Conservation (phyloP, 2,113 vertebrate species). For the Psilopogon haemacephalus region DNA sequence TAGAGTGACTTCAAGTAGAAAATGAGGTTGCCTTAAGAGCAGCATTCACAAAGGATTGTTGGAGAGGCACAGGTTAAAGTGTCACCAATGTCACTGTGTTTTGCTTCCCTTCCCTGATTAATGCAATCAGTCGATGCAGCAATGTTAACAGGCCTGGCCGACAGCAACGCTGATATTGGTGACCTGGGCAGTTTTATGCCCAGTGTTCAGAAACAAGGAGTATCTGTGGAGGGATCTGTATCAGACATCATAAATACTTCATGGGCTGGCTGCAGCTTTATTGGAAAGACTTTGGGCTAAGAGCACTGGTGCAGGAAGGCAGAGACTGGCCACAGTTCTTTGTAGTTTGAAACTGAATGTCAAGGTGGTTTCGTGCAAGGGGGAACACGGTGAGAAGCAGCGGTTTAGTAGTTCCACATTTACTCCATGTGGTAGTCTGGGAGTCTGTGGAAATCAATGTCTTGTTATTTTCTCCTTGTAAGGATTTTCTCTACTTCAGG, state of each 20-base stretch:
- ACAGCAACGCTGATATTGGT: not conserved
- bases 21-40: not conserved
- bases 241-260: not conserved
- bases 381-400: not conserved
- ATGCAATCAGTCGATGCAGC: not conserved
- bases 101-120: conserved; percentile 1
- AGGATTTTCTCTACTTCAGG: not conserved
- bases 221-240: not conserved
- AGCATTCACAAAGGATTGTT: not conserved
- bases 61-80: not conserved
- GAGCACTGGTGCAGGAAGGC: accelerated
- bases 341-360: not conserved
- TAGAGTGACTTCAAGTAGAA: not conserved
- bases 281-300: accelerated
- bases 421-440: not conserved
- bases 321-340: not conserved
- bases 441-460: not conserved
- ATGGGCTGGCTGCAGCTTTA: not conserved
- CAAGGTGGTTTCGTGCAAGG: not conserved
- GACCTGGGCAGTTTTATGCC: not conserved
- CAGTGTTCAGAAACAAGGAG: not conserved
- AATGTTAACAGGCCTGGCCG: conserved; percentile 8
- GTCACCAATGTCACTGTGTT: not conserved
- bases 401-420: not conserved
- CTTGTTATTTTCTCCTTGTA: not conserved